A percentile compares a stretch with the other conserved stretches of the same genome.
Conservation (phyloP, 2,797 vertebrate genomes). For the Varecia variegata region DNA sequence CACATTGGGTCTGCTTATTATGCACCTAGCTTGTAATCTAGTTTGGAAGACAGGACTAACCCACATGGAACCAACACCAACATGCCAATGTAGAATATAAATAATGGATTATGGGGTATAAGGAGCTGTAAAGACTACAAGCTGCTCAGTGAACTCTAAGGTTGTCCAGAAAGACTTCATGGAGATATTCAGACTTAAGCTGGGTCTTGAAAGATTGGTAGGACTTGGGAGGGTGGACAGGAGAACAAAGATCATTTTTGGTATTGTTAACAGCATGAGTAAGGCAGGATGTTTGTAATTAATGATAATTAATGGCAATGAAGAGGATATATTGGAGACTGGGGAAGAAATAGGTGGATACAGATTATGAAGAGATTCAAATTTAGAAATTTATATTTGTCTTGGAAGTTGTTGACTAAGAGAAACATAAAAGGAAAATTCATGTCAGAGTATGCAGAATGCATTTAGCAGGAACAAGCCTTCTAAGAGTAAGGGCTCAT, state of each 20-base stretch:
- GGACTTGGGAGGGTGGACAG: not conserved
- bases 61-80: not conserved
- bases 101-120: not conserved
- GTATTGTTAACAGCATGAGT: not conserved
- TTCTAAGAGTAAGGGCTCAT: not conserved
- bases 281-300: not conserved
- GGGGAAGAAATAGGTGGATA: not conserved
- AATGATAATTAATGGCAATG: not conserved
- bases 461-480: not conserved
- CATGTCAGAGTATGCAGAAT: not conserved
- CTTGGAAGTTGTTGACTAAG: not conserved
- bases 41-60: not conserved
- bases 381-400: not conserved
- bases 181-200: not conserved
- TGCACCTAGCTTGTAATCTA: conserved; percentile 9
- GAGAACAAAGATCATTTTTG: not conserved
- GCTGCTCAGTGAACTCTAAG: not conserved
- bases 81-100: not conserved
- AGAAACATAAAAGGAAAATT: not conserved
- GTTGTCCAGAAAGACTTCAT: not conserved
- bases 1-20: not conserved
- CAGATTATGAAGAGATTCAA: not conserved
- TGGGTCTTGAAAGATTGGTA: not conserved
- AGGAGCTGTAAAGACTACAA: not conserved
- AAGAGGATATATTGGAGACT: not conserved